Evolutionary conservation across 2,888 invertebrate species (phyloP).

Genomic region (Papilio gigon): DNA sequence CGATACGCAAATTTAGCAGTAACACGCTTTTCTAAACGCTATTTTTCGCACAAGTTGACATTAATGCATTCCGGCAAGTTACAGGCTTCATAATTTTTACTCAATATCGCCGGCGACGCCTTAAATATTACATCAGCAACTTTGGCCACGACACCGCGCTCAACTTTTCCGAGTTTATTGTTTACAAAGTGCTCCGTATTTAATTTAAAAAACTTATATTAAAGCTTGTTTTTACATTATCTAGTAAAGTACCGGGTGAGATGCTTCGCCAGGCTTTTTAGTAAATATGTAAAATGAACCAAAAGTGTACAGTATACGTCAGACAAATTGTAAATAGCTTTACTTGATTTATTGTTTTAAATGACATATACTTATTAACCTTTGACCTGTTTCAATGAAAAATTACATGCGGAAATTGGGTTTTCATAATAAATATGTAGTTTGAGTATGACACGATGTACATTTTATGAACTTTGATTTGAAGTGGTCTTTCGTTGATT

Average conservation of each 20-base stretch:
- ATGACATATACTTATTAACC: neutral
- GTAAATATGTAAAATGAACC: too few relatives aligned
- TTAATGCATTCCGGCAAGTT: conserved; percentile 6
- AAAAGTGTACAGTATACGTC: too few relatives aligned
- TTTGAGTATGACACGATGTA: neutral
- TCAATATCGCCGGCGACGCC: conserved; percentile 16
- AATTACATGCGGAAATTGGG: neutral
- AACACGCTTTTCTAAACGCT: neutral
- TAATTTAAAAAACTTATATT: neutral
- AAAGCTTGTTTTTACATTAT: neutral
- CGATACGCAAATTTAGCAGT: neutral
- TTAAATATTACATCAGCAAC: conserved; percentile 13
- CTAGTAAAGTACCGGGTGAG: neutral
- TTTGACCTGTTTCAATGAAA: neutral
- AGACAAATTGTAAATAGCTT: too few relatives aligned
- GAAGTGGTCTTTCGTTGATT: neutral
- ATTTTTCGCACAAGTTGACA: neutral
- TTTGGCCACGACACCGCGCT: neutral
- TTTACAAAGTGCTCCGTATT: conserved; percentile 11
- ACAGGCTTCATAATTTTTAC: conserved; percentile 15
- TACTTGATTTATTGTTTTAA: neutral
- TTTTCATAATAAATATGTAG: conserved; percentile 13
- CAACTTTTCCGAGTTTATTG: neutral
- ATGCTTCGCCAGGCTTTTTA: neutral
- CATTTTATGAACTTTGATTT: neutral